Evolutionary conservation across 2,113 vertebrate species (phyloP), one percentile per base, ranked within the genome.

Genomic region (Talpa occidentalis): DNA sequence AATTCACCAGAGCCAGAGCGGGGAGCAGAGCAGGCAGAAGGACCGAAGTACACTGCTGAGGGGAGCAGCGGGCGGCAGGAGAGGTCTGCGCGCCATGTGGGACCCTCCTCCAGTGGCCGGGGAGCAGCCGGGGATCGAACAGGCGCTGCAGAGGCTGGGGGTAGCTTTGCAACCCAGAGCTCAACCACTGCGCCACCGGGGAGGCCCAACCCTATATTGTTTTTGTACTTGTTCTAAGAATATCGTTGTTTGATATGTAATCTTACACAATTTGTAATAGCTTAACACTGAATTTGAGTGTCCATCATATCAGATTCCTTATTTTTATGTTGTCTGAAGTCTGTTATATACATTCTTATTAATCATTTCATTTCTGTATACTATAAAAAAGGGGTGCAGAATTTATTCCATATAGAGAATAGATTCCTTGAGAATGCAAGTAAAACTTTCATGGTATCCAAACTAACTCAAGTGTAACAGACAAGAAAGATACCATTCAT

Each of bases 161-260:
- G n/a, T n/a, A n/a, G n/a, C n/a, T n/a, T n/a, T n/a, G n/a, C n/a
- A n/a, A n/a, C n/a, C n/a, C n/a, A n/a, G n/a, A n/a, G n/a, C n/a
- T n/a, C n/a, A n/a, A n/a, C n/a, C n/a, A n/a, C n/a, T n/a, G n/a
- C n/a, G n/a, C n/a, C n/a, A n/a, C n/a, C n/a, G n/a, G n/a, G n/a
- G n/a, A n/a, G n/a, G n/a, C n/a, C n/a, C n/a, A n/a, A n/a, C 3
- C 14, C 14, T 88, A 30, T 42, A 59, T 59, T 77, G 1, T 69
- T 91, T 67, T 89, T 86, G 7, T 72, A 82, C 44, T 12, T 82
- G 12, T 86, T 82, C 24, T 82, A 74, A 93, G 40, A 94, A 67
- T 86, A 92, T 62, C 73, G 74, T 73, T 91, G 85, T 73, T 73
- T 94, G 42, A 14, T 14, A 86, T 56, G 16, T 92, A 93, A 81